phyloP scores from a whole-genome alignment of 2,113 vertebrate genomes.

The Mirounga angustirostris region DNA sequence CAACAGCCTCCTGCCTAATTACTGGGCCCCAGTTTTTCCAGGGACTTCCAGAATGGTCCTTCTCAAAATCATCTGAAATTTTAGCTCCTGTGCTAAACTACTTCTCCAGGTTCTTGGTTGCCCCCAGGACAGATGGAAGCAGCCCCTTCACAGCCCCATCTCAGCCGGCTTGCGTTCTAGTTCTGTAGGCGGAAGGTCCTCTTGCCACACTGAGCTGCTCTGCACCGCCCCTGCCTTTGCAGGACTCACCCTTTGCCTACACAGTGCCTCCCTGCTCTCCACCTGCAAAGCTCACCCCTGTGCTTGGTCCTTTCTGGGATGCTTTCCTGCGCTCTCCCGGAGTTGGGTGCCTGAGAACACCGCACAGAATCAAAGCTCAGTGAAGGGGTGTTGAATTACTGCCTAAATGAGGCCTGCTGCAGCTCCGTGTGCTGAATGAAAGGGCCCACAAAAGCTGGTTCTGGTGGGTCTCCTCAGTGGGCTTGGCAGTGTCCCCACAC shows the following conservation, averaged over 20 bases:
- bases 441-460: not conserved
- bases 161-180: not conserved
- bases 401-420: not conserved
- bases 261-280: not conserved
- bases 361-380: not conserved
- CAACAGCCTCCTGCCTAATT: not conserved
- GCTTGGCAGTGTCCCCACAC: not conserved
- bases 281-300: not conserved
- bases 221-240: not conserved
- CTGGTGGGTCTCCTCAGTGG: not conserved
- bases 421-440: too few relatives aligned
- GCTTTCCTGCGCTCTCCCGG: not conserved
- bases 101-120: not conserved
- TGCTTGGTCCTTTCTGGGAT: not conserved
- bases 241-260: not conserved
- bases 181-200: not conserved
- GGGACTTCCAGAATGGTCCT: not conserved
- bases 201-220: not conserved
- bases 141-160: not conserved
- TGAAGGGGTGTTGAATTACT: not conserved
- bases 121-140: not conserved
- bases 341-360: not conserved
- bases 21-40: not conserved
- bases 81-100: not conserved
- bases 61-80: not conserved